These are phyloP conservation scores for Dasysyrphus tricinctus DNA, from an alignment of 2,888 invertebrate genomes.

Conservation along the genomic window DNA sequence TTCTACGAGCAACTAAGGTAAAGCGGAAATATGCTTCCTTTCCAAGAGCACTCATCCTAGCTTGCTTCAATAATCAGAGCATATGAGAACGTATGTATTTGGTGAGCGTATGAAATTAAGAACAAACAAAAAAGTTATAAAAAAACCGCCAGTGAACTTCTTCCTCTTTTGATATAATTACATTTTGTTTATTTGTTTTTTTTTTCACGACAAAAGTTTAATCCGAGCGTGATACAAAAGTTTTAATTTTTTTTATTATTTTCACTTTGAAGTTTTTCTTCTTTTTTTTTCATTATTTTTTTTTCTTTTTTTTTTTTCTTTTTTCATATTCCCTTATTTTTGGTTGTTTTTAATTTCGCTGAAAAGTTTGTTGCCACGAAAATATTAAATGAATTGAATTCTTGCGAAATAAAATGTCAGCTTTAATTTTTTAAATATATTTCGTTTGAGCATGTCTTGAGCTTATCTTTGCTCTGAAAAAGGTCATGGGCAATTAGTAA, in stretches of 20 bases:
- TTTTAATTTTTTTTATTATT: conserved; percentile 2
- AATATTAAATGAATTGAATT: background rate
- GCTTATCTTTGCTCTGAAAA: too few species aligned
- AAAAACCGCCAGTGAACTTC: conserved; percentile 45
- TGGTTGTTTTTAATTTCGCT: background rate
- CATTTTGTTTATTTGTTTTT: conserved; percentile 18
- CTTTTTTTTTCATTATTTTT: background rate
- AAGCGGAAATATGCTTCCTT: conserved; percentile 5
- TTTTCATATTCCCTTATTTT: background rate
- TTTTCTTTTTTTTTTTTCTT: background rate
- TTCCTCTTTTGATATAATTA: conserved; percentile 51
- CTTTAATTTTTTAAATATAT: background rate
- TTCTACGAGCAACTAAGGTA: background rate
- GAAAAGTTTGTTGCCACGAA: background rate
- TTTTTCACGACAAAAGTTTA: conserved; percentile 51
- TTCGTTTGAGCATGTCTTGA: too few species aligned
- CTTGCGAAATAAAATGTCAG: background rate
- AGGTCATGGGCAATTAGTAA: too few species aligned
- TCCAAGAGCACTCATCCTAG: background rate
- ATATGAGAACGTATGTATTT: background rate
- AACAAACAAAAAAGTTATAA: background rate
- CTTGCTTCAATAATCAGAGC: conserved; percentile 1
- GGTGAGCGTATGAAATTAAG: conserved; percentile 2
- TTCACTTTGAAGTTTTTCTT: conserved; percentile 55
- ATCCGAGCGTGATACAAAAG: conserved; percentile 36